Percentiles rank a stretch among this genome's conserved stretches.
phyloP scores from a whole-genome alignment of 2,888 invertebrate genomes.

The Philhelius pedissequus region DNA sequence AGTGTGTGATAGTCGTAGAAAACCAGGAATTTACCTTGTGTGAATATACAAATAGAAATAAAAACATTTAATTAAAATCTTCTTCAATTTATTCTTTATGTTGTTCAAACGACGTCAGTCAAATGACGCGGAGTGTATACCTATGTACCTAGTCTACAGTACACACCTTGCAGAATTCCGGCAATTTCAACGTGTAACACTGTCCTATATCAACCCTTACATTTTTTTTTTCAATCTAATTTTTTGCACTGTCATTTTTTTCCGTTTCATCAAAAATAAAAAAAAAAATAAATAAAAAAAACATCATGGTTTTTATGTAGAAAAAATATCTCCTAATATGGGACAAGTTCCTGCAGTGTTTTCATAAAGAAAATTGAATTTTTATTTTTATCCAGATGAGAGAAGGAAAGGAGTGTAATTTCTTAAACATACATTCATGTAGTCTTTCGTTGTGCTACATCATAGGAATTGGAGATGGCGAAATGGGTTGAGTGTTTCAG shows the following conservation, averaged over 20 bases:
- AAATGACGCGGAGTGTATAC: neutral
- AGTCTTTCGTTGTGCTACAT: neutral
- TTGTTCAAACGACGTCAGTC: neutral
- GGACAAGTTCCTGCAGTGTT: conserved; percentile 40
- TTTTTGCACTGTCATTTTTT: conserved; percentile 21
- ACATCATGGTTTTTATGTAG: conserved; percentile 1
- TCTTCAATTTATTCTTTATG: neutral
- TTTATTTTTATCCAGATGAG: conserved; percentile 26
- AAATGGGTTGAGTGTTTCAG: neutral
- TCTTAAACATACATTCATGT: conserved; percentile 29
- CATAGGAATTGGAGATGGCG: conserved; percentile 13
- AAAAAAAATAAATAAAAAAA: neutral
- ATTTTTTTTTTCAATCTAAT: conserved; percentile 35
- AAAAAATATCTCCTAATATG: conserved; percentile 14
- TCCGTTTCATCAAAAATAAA: neutral
- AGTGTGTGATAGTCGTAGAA: neutral
- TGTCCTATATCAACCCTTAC: conserved; percentile 15
- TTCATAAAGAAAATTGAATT: conserved; percentile 45
- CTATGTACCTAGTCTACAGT: no score
- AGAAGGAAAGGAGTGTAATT: conserved; percentile 29
- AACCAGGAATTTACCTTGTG: neutral
- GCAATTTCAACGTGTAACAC: conserved; percentile 13
- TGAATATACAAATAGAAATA: neutral
- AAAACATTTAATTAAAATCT: neutral
- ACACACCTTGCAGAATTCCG: conserved; percentile 13